Base-by-base conservation (phyloP, 64 coral and sea anemone species). In the Montipora capricornis region DNA sequence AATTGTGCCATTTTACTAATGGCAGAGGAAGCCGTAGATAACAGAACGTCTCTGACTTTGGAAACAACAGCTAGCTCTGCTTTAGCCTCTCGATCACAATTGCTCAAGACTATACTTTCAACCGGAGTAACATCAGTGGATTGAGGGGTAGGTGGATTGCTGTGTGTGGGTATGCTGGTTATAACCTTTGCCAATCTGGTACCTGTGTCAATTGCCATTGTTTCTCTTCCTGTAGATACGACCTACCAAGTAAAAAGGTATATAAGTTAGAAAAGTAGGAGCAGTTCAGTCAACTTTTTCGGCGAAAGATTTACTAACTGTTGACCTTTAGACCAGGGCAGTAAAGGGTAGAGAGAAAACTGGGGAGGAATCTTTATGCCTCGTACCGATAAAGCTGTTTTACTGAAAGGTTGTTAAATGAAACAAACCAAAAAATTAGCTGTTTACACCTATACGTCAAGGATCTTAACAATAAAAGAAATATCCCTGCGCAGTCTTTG, bases 221-320 rank as follows among this genome's bases (percentile, higher is more conserved):
- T 29, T 74, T 74, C n/a, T 74, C 70, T 74, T 74, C 44, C 70
- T 7, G 29, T 29, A 22, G 70, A 74, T 74, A 29, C 70, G 70
- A 74, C 70, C 70, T 74, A 74, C 70, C 70, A 74, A 74, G 70
- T 74, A 26, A 74, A 74, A 74, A 74, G n/a, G 70, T 74, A 74
- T 74, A 74, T 74, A 26, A 22, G 70, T 74, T 74, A 74, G 70
- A 74, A 74, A 74, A 74, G 70, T 74, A 74, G 8, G 70, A 44
- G 20, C 70, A 74, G 19, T 74, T 29, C 22, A 74, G 70, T 29
- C 70, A 74, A 29, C 70, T 74, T 74, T 74, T 74, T 74, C n/a
- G 70, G 70, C 22, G 8, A 55, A 55, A 3, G 70, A 74, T 74
- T 74, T 74, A 26, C 70, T 74, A 74, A 74, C 70, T 26, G 70